Conservation (phyloP, 2,113 vertebrate genomes). For the Phyllostomus discolor region DNA sequence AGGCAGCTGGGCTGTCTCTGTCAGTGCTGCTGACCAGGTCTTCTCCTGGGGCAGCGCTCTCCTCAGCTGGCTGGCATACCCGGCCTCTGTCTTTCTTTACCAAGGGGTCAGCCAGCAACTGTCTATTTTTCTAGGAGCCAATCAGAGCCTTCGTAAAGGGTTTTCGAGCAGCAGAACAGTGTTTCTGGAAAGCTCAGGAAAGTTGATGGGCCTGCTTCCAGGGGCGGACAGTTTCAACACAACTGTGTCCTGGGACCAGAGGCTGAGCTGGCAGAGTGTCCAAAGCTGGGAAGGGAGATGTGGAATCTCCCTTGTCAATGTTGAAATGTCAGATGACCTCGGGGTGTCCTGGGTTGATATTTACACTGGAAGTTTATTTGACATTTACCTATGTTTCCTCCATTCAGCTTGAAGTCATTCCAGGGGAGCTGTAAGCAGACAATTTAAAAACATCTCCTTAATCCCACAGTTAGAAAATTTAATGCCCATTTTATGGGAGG, state of each 20-base stretch:
- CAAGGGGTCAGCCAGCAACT: neutral
- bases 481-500: neutral
- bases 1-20: accelerated
- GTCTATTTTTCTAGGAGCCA: neutral
- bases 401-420: neutral
- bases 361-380: conserved; percentile 35
- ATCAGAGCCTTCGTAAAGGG: neutral
- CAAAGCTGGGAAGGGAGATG: neutral
- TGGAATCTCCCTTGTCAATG: neutral
- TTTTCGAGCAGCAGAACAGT: neutral
- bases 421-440: neutral
- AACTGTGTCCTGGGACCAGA: neutral
- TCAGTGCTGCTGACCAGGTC: neutral
- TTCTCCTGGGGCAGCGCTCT: accelerated
- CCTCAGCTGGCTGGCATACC: neutral
- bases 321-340: neutral
- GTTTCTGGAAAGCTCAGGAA: neutral
- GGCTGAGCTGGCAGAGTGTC: neutral
- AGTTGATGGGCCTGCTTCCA: neutral
- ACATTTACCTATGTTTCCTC: neutral
- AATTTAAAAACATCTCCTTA: neutral
- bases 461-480: neutral
- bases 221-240: neutral
- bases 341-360: neutral
- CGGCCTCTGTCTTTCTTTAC: neutral